Conservation (phyloP, 2,797 vertebrate genomes). For the Sebastiscus albofasciatus region DNA sequence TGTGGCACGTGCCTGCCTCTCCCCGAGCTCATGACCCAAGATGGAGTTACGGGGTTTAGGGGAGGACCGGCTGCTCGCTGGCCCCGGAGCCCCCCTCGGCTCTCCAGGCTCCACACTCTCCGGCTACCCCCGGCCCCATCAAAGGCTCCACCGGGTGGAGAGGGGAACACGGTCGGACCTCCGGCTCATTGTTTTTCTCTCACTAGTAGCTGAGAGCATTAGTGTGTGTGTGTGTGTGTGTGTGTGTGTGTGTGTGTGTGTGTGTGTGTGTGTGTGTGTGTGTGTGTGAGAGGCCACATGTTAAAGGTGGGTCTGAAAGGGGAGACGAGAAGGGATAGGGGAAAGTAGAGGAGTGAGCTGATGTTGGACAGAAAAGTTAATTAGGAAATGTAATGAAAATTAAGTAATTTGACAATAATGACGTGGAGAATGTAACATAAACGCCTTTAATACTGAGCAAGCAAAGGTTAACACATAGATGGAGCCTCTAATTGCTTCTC, state of each 20-base stretch:
- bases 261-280: conserved; percentile 23
- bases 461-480: not conserved
- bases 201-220: conserved; percentile 32
- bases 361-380: not conserved
- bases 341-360: not conserved
- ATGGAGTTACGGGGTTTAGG: conserved; percentile 57
- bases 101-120: conserved; percentile 30
- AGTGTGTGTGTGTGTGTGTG: conserved; percentile 22
- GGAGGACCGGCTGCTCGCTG: conserved; percentile 23
- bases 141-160: conserved; percentile 46
- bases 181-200: conserved; percentile 56
- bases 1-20: conserved; percentile 74
- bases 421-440: not conserved
- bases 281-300: conserved; percentile 41
- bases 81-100: conserved; percentile 34
- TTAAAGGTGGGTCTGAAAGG: conserved; percentile 28
- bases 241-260: conserved; percentile 15
- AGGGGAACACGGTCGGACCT: conserved; percentile 33
- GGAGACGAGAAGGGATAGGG: conserved; percentile 1
- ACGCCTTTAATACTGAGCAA: not conserved
- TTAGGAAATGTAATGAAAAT: not conserved
- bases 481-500: too few relatives aligned
- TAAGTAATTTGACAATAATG: not conserved
- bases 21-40: conserved; percentile 66
- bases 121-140: conserved; percentile 34